Evolutionary conservation across 2,113 vertebrate genomes (phyloP).

Genomic region (Herpailurus yagouaroundi): DNA sequence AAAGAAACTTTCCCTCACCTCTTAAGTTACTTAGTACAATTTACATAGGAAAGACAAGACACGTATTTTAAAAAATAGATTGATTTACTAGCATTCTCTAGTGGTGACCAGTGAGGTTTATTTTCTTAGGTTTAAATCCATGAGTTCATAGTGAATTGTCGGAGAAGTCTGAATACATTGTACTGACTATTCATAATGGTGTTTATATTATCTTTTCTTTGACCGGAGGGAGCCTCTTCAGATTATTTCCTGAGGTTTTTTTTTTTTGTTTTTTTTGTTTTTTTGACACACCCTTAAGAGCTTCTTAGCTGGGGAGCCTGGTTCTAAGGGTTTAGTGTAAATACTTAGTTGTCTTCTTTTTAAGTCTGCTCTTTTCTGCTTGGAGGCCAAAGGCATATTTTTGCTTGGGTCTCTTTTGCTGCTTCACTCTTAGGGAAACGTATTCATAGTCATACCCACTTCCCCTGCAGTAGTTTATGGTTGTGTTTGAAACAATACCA

Average conservation of each 20-base stretch:
- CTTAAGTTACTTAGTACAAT: not conserved
- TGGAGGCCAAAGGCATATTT: not conserved
- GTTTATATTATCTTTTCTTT: not conserved
- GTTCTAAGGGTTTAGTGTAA: not conserved
- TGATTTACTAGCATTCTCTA: not conserved
- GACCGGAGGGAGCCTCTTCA: not conserved
- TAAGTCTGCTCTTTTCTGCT: not conserved
- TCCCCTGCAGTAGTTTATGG: not conserved
- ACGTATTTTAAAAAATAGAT: not conserved
- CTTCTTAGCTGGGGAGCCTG: not conserved
- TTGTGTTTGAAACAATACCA: not conserved
- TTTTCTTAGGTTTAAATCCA: not conserved
- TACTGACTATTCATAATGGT: not conserved
- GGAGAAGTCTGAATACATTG: not conserved
- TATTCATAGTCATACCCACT: not conserved
- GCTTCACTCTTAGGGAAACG: slow-evolving; percentile 33
- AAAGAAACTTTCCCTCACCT: not conserved
- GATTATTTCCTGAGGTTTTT: not conserved
- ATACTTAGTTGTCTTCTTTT: not conserved
- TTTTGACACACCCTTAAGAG: not conserved
- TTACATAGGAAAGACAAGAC: not conserved
- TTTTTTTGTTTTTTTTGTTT: not conserved
- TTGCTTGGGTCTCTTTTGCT: not conserved
- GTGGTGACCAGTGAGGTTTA: not conserved
- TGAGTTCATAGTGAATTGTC: not conserved